A percentile compares a stretch with the other conserved stretches of the same genome.
These are phyloP conservation scores for Tinea pellionella DNA, from an alignment of 2,888 invertebrate genomes.

Conservation along the genomic window DNA sequence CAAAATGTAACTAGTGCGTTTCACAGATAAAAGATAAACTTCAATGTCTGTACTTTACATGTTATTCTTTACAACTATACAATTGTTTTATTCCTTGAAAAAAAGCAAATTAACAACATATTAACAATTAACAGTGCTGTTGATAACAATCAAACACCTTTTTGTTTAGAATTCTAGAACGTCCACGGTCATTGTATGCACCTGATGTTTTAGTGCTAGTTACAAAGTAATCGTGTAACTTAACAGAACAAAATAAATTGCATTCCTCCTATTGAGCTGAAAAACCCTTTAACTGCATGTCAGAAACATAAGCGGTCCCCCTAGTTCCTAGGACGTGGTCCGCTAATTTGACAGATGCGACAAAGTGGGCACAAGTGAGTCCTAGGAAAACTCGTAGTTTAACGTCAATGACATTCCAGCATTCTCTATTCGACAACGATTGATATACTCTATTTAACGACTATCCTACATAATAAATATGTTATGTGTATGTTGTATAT, in stretches of 20 bases:
- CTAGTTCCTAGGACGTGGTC: not conserved
- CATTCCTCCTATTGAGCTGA: not conserved
- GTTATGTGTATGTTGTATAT: no score
- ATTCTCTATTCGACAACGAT: no score
- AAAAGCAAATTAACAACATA: not conserved
- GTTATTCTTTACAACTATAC: not conserved
- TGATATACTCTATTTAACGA: no score
- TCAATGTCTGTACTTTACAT: not conserved
- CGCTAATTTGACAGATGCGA: not conserved
- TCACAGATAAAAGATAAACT: conserved; percentile 4
- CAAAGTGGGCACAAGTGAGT: not conserved
- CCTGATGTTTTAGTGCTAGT: not conserved
- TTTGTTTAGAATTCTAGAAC: not conserved
- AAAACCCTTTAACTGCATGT: conserved; percentile 1
- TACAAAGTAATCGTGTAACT: not conserved
- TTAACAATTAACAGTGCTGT: not conserved
- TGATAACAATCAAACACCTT: not conserved
- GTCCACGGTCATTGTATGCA: not conserved
- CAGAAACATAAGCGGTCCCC: not conserved
- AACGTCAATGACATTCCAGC: not conserved
- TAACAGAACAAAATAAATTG: not conserved
- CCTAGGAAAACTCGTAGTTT: not conserved
- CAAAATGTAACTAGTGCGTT: conserved; percentile 9
- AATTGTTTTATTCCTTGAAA: not conserved
- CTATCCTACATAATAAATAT: no score